Conservation (phyloP, 2,888 invertebrate genomes). For the Scrobipalpa costella region DNA sequence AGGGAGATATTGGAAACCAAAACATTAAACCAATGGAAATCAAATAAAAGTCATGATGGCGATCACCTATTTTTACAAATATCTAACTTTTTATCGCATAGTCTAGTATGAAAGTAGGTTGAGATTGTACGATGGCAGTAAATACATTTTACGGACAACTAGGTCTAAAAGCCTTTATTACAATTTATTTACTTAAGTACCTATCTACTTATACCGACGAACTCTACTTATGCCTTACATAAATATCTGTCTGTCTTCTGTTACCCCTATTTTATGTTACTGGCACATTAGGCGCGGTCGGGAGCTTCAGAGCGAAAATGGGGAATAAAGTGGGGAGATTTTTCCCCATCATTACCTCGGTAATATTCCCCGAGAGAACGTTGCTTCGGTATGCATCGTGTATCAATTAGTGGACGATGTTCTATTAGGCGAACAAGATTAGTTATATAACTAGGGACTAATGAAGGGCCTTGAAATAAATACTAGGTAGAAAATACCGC, state of each 20-base stretch:
- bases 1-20: too few species aligned
- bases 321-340: slow-evolving; percentile 43
- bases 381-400: slow-evolving; percentile 6
- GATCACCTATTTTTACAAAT: too few species aligned
- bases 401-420: slow-evolving; percentile 6
- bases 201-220: neutral
- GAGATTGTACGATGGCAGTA: too few species aligned
- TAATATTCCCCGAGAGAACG: slow-evolving; percentile 18
- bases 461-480: too few species aligned
- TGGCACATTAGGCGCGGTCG: slow-evolving; percentile 25
- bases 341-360: slow-evolving; percentile 15
- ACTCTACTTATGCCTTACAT: neutral
- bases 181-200: neutral
- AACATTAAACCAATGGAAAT: too few species aligned
- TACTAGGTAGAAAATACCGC: too few species aligned
- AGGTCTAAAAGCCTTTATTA: neutral
- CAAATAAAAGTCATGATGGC: too few species aligned
- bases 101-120: too few species aligned
- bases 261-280: neutral
- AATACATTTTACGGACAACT: neutral
- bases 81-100: too few species aligned
- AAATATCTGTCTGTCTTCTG: neutral
- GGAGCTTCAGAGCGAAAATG: slow-evolving; percentile 43
- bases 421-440: neutral
- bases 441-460: neutral